These are phyloP conservation scores for Sciaenops ocellatus DNA, from an alignment of 2,797 vertebrate species.

Conservation along the genomic window DNA sequence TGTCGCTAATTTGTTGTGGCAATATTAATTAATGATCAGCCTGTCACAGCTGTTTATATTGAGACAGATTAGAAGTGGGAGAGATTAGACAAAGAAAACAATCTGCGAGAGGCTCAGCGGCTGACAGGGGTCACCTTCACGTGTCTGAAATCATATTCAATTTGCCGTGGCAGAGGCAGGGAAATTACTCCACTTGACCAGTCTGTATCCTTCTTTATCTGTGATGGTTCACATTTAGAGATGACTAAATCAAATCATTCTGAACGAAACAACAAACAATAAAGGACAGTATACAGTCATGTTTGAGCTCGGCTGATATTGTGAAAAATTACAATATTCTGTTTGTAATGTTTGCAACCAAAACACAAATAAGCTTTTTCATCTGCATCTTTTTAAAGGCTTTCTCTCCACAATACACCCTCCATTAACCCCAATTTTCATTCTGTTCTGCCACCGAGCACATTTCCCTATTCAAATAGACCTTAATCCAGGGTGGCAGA, in stretches of 20 bases:
- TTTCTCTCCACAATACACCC: constrained; percentile 10
- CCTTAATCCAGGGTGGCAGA: constrained; percentile 70
- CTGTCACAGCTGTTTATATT: constrained; percentile 87
- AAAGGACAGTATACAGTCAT: constrained; percentile 24
- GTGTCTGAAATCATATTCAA: constrained; percentile 86
- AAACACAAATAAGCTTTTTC: constrained; percentile 3
- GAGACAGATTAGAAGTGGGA: constrained; percentile 86
- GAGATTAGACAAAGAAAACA: constrained; percentile 85
- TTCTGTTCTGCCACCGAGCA: constrained; percentile 50
- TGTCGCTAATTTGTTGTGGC: constrained; percentile 88
- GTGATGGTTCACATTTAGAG: constrained; percentile 54
- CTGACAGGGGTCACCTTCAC: constrained; percentile 89
- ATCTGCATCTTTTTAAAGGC: constrained; percentile 19
- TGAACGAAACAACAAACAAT: constrained; percentile 17
- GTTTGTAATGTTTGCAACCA: constrained; percentile 8
- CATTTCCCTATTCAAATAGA: constrained; percentile 72
- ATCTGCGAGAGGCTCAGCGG: constrained; percentile 82
- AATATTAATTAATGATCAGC: constrained; percentile 91
- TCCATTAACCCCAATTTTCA: constrained; percentile 51
- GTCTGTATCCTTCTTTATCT: constrained; percentile 68
- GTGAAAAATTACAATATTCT: constrained; percentile 36
- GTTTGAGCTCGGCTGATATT: constrained; percentile 34
- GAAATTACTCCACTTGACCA: constrained; percentile 80
- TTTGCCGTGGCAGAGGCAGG: constrained; percentile 75
- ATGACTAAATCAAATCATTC: constrained; percentile 70